Conservation (phyloP, 2,888 invertebrate species). For the Caenorhabditis macrosperma region DNA sequence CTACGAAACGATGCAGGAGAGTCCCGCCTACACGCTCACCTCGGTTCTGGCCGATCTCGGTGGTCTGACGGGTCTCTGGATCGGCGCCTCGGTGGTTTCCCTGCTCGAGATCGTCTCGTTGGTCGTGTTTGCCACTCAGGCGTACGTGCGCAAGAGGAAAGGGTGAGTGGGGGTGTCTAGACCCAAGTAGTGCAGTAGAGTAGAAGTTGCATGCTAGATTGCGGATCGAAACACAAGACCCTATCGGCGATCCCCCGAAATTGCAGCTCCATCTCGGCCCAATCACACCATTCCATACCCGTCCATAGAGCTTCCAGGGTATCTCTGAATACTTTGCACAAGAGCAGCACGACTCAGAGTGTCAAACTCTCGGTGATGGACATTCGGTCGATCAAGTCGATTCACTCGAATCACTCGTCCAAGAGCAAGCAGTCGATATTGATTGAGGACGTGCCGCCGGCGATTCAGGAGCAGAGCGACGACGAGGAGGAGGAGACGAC, state of each 20-base stretch:
- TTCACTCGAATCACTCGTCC: constrained; percentile 62
- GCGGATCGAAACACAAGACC: constrained; percentile 20
- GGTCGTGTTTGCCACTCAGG: constrained; percentile 66
- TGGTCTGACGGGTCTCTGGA: constrained; percentile 79
- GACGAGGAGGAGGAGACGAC: constrained; percentile 59
- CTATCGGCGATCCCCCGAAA: neutral
- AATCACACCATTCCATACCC: constrained; percentile 56
- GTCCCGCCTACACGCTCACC: constrained; percentile 75
- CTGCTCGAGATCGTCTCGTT: constrained; percentile 76
- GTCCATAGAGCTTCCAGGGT: constrained; percentile 57
- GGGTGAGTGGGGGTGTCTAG: constrained; percentile 37
- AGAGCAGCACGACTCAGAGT: constrained; percentile 55
- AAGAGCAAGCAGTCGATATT: constrained; percentile 68
- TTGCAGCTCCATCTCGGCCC: constrained; percentile 58
- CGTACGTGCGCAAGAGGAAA: constrained; percentile 67
- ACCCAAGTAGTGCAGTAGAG: neutral
- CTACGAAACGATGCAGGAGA: constrained; percentile 79
- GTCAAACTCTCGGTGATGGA: constrained; percentile 63
- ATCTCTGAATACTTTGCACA: constrained; percentile 58
- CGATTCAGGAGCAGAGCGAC: constrained; percentile 67
- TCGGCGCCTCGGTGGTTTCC: constrained; percentile 79
- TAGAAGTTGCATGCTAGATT: constrained; percentile 29
- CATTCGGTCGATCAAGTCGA: constrained; percentile 63
- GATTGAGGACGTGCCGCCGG: constrained; percentile 65
- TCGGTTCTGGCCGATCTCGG: constrained; percentile 78